A percentile compares a stretch with the other conserved stretches of the same genome.
phyloP scores from a whole-genome alignment of 2,113 vertebrate genomes.

The Bothrops jararaca region DNA sequence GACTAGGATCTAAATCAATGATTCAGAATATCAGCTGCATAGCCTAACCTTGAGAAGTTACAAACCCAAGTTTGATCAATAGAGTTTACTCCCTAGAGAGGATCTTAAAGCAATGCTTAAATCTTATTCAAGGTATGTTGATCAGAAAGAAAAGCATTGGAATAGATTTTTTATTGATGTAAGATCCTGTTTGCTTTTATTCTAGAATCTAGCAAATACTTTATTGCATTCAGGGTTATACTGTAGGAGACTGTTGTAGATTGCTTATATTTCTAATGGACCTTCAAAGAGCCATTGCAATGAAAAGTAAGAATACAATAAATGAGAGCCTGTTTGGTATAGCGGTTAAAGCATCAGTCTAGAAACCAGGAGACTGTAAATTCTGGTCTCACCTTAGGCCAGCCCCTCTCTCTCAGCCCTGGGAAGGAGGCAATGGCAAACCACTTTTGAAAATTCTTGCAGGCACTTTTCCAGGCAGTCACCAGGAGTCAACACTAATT shows the following conservation, averaged over 20 bases:
- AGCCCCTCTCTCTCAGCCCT: background rate
- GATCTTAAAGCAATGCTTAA: background rate
- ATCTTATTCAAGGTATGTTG: background rate
- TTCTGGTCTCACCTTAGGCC: background rate
- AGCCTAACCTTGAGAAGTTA: background rate
- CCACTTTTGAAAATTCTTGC: background rate
- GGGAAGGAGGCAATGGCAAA: background rate
- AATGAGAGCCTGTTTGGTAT: background rate
- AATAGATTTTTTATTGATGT: background rate
- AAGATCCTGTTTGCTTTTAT: background rate
- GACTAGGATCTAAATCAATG: background rate
- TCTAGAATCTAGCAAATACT: background rate
- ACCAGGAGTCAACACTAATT: background rate
- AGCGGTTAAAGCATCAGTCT: background rate
- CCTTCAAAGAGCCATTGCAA: background rate
- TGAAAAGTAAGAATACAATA: background rate
- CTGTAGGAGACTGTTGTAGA: background rate
- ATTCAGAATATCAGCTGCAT: too few relatives aligned
- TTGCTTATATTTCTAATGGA: background rate
- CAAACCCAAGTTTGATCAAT: background rate
- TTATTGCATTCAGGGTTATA: background rate
- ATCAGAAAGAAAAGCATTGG: background rate
- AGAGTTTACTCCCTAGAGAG: background rate
- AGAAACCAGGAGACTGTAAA: background rate
- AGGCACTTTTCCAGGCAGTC: background rate